phyloP scores from a whole-genome alignment of 2,797 vertebrate species.

The Tadarida brasiliensis region DNA sequence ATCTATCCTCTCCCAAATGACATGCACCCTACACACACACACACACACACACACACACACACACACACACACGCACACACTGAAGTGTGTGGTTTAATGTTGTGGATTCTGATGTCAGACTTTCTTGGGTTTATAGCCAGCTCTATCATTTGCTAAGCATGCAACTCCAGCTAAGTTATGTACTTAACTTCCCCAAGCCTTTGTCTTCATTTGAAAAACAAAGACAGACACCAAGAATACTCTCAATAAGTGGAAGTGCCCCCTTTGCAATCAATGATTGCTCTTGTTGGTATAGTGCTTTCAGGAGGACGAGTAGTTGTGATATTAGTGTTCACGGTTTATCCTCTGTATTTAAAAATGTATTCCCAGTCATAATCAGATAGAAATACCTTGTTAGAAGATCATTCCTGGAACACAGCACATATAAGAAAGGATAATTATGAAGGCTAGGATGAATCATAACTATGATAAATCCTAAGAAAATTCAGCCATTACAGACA shows the following conservation, averaged over 20 bases:
- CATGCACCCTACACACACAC: accelerated
- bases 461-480: background rate
- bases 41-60: accelerated
- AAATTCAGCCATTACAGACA: background rate
- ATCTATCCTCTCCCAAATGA: background rate
- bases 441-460: background rate
- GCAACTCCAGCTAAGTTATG: background rate
- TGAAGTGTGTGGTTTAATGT: background rate
- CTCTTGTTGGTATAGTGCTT: background rate
- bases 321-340: background rate
- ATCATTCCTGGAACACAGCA: background rate
- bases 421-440: background rate
- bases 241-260: background rate
- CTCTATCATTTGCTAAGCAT: background rate
- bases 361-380: background rate
- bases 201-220: background rate
- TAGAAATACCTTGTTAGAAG: background rate
- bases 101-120: background rate
- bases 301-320: background rate
- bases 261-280: background rate
- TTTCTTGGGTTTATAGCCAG: background rate
- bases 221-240: background rate
- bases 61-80: background rate
- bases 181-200: background rate
- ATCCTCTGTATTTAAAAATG: background rate